Evolutionary conservation across 2,797 vertebrate genomes (phyloP).

Genomic region (Tokudaia tokunoshimensis): DNA sequence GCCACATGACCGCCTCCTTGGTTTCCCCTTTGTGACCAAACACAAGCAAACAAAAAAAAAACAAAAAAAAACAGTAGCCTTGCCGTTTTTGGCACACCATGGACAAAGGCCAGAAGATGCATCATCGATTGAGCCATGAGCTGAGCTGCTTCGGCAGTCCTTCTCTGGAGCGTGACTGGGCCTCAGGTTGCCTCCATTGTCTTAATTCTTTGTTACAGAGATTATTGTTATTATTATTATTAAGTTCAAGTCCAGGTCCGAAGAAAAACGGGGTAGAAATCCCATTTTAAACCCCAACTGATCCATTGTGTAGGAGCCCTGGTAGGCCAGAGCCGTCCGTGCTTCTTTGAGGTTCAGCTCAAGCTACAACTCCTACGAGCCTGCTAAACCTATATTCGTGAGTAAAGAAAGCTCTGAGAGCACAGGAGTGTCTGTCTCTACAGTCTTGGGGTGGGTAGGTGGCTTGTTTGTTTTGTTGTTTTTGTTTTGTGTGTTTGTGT

Average conservation of each 20-base stretch:
- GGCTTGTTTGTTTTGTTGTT: background rate
- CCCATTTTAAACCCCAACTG: background rate
- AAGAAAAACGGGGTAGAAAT: background rate
- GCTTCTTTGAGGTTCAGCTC: background rate
- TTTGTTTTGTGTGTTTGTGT: background rate
- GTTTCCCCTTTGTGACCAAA: background rate
- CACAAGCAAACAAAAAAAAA: background rate
- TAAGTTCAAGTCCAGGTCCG: background rate
- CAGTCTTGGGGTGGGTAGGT: background rate
- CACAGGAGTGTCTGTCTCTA: background rate
- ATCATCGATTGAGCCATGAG: background rate
- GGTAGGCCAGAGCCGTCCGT: background rate
- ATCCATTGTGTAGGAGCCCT: background rate
- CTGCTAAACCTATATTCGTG: background rate
- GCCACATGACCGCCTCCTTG: background rate
- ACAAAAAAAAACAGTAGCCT: background rate
- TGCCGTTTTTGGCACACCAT: background rate
- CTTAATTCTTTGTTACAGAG: background rate
- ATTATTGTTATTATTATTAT: background rate
- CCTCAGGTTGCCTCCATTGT: background rate
- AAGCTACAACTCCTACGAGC: background rate
- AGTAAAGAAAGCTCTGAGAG: background rate
- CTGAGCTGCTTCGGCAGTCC: background rate
- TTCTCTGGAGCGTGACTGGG: background rate
- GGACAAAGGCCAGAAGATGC: background rate